These are phyloP conservation scores for Pygoscelis antarcticus DNA, from an alignment of 2,113 vertebrate species.

Conservation along the genomic window DNA sequence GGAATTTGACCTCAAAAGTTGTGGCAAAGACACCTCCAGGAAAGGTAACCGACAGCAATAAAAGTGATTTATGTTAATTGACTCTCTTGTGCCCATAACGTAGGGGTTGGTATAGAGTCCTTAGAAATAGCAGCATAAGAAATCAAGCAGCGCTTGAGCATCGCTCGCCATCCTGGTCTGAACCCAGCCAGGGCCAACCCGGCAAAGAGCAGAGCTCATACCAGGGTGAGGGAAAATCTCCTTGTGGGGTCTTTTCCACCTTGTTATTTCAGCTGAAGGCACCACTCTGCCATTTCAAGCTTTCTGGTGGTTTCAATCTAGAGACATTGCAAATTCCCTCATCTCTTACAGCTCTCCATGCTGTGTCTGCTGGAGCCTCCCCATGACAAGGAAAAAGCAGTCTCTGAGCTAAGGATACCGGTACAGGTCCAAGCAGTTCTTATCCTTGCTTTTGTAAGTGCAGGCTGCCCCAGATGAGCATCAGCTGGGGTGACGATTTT, in stretches of 20 bases:
- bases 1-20: neutral
- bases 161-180: neutral
- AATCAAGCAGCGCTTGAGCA: neutral
- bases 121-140: neutral
- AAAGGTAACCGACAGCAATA: neutral
- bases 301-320: neutral
- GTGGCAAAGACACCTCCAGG: neutral
- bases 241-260: neutral
- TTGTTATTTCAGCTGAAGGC: neutral
- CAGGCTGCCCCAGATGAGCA: neutral
- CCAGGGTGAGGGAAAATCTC: neutral
- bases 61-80: neutral
- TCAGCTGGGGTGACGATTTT: neutral
- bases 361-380: neutral
- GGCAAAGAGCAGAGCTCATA: neutral
- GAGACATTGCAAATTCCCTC: fast-evolving
- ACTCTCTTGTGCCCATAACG: neutral
- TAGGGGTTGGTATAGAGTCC: neutral
- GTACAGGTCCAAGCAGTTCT: neutral
- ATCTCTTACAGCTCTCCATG: neutral
- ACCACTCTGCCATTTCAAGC: neutral
- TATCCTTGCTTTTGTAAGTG: neutral
- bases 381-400: neutral
- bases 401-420: neutral
- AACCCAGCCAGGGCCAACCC: neutral